Conservation (phyloP, 2,113 vertebrate species). For the Syngnathoides biaculeatus region DNA sequence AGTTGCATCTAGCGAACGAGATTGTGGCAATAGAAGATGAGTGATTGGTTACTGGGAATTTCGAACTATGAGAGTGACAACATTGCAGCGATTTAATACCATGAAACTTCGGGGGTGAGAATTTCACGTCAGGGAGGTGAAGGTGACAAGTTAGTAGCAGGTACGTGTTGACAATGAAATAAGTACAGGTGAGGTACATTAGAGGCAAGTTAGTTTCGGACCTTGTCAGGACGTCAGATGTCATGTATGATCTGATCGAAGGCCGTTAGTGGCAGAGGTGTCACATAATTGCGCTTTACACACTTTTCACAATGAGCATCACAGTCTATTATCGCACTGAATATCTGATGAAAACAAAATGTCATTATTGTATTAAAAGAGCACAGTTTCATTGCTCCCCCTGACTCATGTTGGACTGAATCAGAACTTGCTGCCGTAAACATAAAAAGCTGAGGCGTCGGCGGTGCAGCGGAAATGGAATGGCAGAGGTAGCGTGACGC, state of each 20-base stretch:
- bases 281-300: not conserved
- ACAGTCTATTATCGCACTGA: constrained; percentile 42
- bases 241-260: not conserved
- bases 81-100: too few species aligned
- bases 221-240: too few species aligned
- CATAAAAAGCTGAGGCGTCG: constrained; percentile 8
- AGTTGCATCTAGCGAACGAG: too few species aligned
- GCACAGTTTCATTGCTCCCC: not conserved
- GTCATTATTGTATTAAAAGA: not conserved
- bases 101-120: too few species aligned
- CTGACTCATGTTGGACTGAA: not conserved
- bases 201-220: too few species aligned
- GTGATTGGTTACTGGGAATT: too few species aligned
- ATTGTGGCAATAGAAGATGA: too few species aligned
- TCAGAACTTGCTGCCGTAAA: not conserved
- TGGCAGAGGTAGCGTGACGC: constrained; percentile 18
- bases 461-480: not conserved
- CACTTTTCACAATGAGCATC: constrained; percentile 3
- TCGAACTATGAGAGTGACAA: too few species aligned
- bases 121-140: too few species aligned
- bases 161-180: too few species aligned
- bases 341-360: constrained; percentile 5
- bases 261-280: not conserved
- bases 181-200: too few species aligned
- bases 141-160: too few species aligned